Percentiles rank a stretch among this genome's conserved stretches.
These are phyloP conservation scores for Eurosta solidaginis DNA, from an alignment of 1,140 invertebrate species.

Conservation along the genomic window DNA sequence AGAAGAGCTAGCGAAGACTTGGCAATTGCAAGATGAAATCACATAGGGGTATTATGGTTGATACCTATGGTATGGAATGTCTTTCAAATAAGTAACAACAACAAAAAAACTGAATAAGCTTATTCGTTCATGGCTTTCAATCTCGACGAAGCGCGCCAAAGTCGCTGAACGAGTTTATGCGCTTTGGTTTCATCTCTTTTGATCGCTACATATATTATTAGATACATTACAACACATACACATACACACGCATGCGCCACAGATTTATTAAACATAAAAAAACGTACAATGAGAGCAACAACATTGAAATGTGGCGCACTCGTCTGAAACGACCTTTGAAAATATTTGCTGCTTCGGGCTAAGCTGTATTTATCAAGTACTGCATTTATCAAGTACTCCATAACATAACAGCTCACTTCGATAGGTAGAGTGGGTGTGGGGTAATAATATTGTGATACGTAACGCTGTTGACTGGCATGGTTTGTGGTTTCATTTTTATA, in stretches of 20 bases:
- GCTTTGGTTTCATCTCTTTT: neutral
- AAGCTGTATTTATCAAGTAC: too few species aligned
- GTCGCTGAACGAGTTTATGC: constrained; percentile 16
- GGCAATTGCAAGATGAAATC: neutral
- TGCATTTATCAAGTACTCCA: neutral
- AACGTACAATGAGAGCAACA: neutral
- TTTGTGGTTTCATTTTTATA: neutral
- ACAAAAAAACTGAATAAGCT: neutral
- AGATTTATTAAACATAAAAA: neutral
- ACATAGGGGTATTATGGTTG: neutral
- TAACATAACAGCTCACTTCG: neutral
- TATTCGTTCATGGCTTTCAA: neutral
- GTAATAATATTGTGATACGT: too few species aligned
- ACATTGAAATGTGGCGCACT: constrained; percentile 20
- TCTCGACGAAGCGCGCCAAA: neutral
- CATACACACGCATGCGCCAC: neutral
- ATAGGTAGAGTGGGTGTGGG: neutral
- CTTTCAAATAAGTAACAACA: neutral
- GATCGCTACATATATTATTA: neutral
- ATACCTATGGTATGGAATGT: neutral
- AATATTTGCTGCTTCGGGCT: constrained; percentile 29
- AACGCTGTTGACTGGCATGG: neutral
- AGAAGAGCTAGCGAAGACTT: neutral
- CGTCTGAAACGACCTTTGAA: constrained; percentile 31
- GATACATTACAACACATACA: neutral